These are phyloP conservation scores for Drosophila ohnishii DNA, from an alignment of 1,140 invertebrate genomes.

Conservation along the genomic window DNA sequence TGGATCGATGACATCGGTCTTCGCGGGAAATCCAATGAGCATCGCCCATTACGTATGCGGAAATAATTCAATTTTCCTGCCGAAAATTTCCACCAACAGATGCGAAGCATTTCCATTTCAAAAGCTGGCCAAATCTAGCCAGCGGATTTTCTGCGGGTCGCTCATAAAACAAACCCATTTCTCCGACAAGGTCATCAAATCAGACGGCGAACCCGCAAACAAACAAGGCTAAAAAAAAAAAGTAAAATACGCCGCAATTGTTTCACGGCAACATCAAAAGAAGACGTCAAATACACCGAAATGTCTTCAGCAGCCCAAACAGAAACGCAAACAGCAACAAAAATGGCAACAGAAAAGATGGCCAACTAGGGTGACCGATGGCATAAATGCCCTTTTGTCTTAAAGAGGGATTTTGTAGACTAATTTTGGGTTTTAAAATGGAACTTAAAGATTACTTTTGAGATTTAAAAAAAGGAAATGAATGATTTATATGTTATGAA, in stretches of 20 bases:
- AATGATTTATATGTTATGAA: too few relatives aligned
- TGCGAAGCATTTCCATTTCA: slow-evolving; percentile 39
- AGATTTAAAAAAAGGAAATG: background rate
- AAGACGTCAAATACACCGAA: slow-evolving; percentile 53
- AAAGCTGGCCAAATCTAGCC: slow-evolving; percentile 21
- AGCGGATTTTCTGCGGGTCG: background rate
- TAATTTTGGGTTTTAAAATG: background rate
- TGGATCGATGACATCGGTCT: slow-evolving; percentile 30
- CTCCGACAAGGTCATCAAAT: slow-evolving; percentile 65
- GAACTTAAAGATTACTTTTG: background rate
- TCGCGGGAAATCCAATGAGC: slow-evolving; percentile 10
- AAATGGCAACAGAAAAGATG: slow-evolving; percentile 9
- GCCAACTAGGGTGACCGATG: slow-evolving; percentile 5
- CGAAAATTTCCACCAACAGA: slow-evolving; percentile 21
- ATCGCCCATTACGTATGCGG: slow-evolving; percentile 30
- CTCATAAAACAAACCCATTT: slow-evolving; percentile 57
- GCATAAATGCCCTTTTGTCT: slow-evolving; percentile 8
- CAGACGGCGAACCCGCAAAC: slow-evolving; percentile 32
- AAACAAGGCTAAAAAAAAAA: slow-evolving; percentile 16
- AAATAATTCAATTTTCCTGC: slow-evolving; percentile 36
- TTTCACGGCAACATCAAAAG: slow-evolving; percentile 63
- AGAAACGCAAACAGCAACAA: slow-evolving; percentile 10
- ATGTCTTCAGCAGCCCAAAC: slow-evolving; percentile 56
- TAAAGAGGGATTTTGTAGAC: background rate
- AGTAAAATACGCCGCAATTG: slow-evolving; percentile 50